Evolutionary conservation across 64 coral and sea anemone species (phyloP).

Genomic region (Pocillopora damicornis): DNA sequence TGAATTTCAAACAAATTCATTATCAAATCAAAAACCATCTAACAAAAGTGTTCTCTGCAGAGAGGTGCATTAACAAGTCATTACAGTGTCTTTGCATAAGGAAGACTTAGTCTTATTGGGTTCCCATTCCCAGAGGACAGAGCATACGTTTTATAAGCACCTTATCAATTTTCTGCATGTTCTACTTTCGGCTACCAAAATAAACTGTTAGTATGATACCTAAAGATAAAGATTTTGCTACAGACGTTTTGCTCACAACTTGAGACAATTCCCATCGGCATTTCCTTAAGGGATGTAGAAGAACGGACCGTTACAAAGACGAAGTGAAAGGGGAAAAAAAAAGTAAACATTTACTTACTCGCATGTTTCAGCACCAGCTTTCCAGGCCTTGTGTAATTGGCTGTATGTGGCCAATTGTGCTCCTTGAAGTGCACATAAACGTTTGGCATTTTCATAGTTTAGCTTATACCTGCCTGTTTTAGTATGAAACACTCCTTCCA

Average conservation of each 20-base stretch:
- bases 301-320: background rate
- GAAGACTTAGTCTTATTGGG: no score
- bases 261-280: no score
- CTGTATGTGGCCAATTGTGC: background rate
- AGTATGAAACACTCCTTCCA: background rate
- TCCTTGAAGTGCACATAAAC: background rate
- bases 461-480: background rate
- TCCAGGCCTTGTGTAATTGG: background rate
- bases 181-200: no score
- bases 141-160: no score
- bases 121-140: no score
- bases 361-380: background rate
- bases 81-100: no score
- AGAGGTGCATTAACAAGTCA: background rate
- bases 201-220: no score
- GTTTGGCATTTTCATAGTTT: background rate
- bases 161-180: no score
- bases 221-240: no score
- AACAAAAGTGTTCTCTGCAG: no score
- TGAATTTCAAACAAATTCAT: background rate
- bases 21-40: no score
- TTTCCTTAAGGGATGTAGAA: background rate
- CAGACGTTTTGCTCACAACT: no score
- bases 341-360: background rate
- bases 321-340: background rate